phyloP scores from a whole-genome alignment of 2,888 invertebrate species.

The Linyphia triangularis region DNA sequence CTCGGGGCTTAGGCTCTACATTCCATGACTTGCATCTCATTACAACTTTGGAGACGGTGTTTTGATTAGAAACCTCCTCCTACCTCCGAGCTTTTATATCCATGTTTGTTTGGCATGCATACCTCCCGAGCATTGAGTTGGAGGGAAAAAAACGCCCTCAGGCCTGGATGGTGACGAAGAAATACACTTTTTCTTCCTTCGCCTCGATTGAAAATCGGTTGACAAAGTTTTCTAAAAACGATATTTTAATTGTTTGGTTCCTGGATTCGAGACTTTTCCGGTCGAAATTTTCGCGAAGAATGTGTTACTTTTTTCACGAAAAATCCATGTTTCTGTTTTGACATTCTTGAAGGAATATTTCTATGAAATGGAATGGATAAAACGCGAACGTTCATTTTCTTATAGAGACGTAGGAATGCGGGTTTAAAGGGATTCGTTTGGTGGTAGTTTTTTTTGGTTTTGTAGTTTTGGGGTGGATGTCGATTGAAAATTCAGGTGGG shows the following conservation, averaged over 20 bases:
- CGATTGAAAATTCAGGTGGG: too few species aligned
- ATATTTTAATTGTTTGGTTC: conserved; percentile 64
- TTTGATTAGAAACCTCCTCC: conserved; percentile 74
- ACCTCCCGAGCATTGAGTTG: conserved; percentile 55
- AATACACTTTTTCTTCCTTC: conserved; percentile 32
- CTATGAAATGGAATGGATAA: neutral
- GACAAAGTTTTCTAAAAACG: conserved; percentile 61
- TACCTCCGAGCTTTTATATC: conserved; percentile 73
- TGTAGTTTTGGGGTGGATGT: too few species aligned
- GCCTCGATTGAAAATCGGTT: conserved; percentile 55
- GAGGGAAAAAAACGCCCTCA: conserved; percentile 50
- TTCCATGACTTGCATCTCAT: conserved; percentile 75
- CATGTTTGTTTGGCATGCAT: conserved; percentile 73
- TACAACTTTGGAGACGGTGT: conserved; percentile 75
- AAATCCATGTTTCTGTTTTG: neutral
- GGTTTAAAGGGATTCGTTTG: too few species aligned
- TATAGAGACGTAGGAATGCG: neutral
- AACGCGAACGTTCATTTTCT: neutral
- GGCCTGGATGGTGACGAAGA: conserved; percentile 35
- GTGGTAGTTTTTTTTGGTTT: too few species aligned
- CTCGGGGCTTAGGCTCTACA: conserved; percentile 68
- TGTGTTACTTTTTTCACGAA: conserved; percentile 21
- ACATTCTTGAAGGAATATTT: neutral
- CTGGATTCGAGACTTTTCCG: conserved; percentile 18
- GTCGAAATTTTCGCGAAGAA: conserved; percentile 15